Base-by-base conservation (phyloP, 2,113 vertebrate genomes). In the Synodontis membranacea region DNA sequence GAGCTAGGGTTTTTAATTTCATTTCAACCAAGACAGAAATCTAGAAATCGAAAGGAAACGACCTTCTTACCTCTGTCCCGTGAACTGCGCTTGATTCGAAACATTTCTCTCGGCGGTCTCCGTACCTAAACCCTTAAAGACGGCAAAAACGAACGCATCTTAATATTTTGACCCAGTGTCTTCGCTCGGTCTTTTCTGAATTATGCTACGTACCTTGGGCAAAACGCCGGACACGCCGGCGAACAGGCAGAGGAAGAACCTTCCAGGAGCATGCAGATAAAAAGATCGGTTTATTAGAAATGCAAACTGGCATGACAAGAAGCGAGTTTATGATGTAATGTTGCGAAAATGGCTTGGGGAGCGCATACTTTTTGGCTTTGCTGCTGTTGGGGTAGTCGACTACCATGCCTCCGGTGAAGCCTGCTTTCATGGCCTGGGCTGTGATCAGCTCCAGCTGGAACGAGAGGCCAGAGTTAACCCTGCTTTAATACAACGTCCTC, bases 371-470 rank as follows among this genome's bases (percentile, higher is more conserved):
- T 92, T 99, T 99, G 5, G 98, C 98, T 91, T 97, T 98, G 92
- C 94, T 91, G 2, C 98, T 99, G 95, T 99, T 98, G 88, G 98
- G 98, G 84, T 96, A 99, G 92, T 99, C 98, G n/a, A 99, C 96
- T 87, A 99, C 97, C 95, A 99, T 95, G 1, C 98, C 98, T 0
- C 98, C 98, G 0, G 96, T 96, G 91, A 99, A 99, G 62, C 98
- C 98, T 0, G 98, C 97, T 90, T 90, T 96, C 93, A 97, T 99
- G 52, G 98, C 98, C 89, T 99, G 98, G 2, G 95, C 84, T 0
- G 97, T 99, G 88, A 99, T 98, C 86, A 99, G 93, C 90, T 99
- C 97, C 91, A 99, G 89, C 98, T 99, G 90, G 28, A 72, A 70
- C 81, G 62, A 83, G 50, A 85, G 76, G 25, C 15, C 21, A 56